Base-by-base conservation (phyloP, 2,113 vertebrate species). In the Rafetus swinhoei region DNA sequence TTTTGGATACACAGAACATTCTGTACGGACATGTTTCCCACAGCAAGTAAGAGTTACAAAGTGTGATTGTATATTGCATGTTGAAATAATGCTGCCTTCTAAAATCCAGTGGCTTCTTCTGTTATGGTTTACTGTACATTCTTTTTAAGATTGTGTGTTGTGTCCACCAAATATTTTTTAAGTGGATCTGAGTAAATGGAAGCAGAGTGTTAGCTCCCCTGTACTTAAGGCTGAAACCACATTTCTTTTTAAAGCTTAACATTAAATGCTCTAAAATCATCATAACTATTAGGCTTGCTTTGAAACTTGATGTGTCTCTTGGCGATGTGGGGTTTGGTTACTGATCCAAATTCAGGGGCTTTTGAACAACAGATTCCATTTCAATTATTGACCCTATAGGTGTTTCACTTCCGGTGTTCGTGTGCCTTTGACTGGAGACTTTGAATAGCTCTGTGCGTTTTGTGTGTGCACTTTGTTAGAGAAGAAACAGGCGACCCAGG, bases 1-100 rank as follows among this genome's bases (percentile, higher is more conserved):
- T 0, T 99, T 99, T 9, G 99, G 99, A 1, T 99, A 99, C 98
- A 99, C 98, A 0, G 99, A 99, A 94, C 99, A 99, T 79, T 98
- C 99, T 0, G 96, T 98, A 45, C 98, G 99, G 83, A 98, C 98
- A 74, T 99, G 99, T 95, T 99, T 99, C 93, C 99, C 99, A 1
- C 99, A 99, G 90, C 99, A 99, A 98, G 99, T 99, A 93, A 95
- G 97, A 79, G 52, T 1, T 4, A 4, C 19, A 0, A 2, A 9
- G 0, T 18, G 84, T 24, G 1, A 5, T 32, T 27, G 2, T 6
- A 3, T 9, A 0, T 18, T 39, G 3, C 27, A 19, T 5, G 14
- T 13, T 59, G 5, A 16, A 29, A 0, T 0, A 1, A 15, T 3
- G 45, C 50, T 29, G 8, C 4, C 59, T 5, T 6, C 53, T 22